Evolutionary conservation across 2,797 vertebrate species (phyloP).

Genomic region (Sylvia borin): DNA sequence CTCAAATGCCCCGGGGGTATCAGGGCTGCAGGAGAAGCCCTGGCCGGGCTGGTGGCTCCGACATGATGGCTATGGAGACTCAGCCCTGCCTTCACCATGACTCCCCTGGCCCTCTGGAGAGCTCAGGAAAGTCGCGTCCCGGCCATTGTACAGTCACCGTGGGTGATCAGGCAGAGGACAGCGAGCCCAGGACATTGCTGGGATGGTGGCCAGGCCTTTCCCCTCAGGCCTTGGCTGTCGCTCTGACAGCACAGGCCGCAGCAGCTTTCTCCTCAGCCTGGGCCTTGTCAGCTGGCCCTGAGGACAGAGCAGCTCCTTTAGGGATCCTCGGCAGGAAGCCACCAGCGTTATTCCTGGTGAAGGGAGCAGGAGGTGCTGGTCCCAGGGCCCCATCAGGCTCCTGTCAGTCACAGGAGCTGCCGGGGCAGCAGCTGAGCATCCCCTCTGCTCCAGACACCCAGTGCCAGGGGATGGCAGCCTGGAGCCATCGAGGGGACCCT

Average conservation of each 20-base stretch:
- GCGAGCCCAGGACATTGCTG: background rate
- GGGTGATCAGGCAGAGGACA: background rate
- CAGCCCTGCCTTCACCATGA: background rate
- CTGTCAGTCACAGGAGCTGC: background rate
- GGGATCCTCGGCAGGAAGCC: background rate
- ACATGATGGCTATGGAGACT: background rate
- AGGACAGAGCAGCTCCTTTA: background rate
- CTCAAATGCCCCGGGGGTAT: background rate
- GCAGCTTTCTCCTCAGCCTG: background rate
- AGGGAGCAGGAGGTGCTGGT: background rate
- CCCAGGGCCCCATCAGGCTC: background rate
- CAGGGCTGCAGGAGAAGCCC: background rate
- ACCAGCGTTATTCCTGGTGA: background rate
- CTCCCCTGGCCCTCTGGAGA: background rate
- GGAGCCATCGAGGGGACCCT: background rate
- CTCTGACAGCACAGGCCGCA: background rate
- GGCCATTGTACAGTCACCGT: background rate
- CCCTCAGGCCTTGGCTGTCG: background rate
- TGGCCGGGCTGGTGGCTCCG: background rate
- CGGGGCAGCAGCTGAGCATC: background rate
- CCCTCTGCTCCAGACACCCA: background rate
- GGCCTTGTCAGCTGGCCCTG: background rate
- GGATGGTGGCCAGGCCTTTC: background rate
- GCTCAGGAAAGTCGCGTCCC: fast-evolving
- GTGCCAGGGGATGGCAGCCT: background rate